Evolutionary conservation across 2,888 invertebrate genomes (phyloP).

Genomic region (Iselma pallidipennis): DNA sequence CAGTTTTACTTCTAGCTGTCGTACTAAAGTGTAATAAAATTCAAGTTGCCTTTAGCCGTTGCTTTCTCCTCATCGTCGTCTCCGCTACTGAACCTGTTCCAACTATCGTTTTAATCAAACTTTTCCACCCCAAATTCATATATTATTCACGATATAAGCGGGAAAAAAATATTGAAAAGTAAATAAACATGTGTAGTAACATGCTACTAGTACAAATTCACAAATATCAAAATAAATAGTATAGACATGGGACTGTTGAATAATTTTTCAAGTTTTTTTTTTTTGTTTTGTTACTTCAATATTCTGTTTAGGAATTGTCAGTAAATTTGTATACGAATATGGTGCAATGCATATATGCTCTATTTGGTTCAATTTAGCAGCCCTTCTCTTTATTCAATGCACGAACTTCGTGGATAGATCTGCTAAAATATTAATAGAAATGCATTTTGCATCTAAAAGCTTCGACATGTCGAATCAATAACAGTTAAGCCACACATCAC

Average conservation of each 20-base stretch:
- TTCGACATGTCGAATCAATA: slow-evolving; percentile 1
- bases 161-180: slow-evolving; percentile 1
- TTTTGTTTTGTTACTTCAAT: slow-evolving; percentile 1
- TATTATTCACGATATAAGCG: not conserved
- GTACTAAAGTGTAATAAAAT: slow-evolving; percentile 58
- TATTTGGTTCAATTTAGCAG: slow-evolving; percentile 22
- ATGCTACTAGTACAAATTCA: not conserved
- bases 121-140: slow-evolving; percentile 8
- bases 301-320: slow-evolving; percentile 23
- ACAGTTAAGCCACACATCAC: not conserved
- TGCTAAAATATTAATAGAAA: slow-evolving; percentile 4
- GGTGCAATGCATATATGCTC: slow-evolving; percentile 31
- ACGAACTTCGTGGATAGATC: slow-evolving; percentile 3
- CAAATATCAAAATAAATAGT: not conserved
- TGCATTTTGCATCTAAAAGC: slow-evolving; percentile 8
- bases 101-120: slow-evolving; percentile 22
- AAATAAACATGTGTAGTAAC: not conserved
- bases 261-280: slow-evolving; percentile 3
- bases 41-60: slow-evolving; percentile 32
- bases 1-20: slow-evolving; percentile 57
- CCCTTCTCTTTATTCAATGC: slow-evolving; percentile 2
- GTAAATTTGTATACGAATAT: slow-evolving; percentile 33
- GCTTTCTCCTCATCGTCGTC: slow-evolving; percentile 26
- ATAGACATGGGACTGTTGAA: slow-evolving; percentile 1
- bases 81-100: slow-evolving; percentile 4